phyloP scores from a whole-genome alignment of 1,140 invertebrate genomes.

The Proctacanthus coquilletti region DNA sequence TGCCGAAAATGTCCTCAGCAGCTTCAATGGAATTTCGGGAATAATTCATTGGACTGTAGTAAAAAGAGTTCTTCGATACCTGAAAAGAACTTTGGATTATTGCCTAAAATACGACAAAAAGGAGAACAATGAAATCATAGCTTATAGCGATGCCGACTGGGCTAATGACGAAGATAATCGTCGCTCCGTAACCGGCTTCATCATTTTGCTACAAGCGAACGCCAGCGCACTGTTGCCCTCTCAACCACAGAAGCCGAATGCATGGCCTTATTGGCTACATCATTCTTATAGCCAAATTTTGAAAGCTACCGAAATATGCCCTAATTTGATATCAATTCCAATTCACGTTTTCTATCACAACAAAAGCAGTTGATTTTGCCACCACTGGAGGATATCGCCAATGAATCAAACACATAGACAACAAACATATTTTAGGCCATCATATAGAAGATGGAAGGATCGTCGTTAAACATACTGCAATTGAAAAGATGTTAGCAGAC shows the following conservation, averaged over 20 bases:
- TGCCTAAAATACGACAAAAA: constrained; percentile 6
- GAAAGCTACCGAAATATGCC: too few species aligned
- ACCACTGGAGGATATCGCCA: too few species aligned
- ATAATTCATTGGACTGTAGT: constrained; percentile 12
- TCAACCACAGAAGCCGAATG: constrained; percentile 28
- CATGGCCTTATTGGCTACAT: too few species aligned
- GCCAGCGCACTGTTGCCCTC: constrained; percentile 24
- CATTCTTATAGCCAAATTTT: too few species aligned
- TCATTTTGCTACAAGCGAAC: constrained; percentile 12
- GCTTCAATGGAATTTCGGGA: constrained; percentile 11
- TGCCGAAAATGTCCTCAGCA: constrained; percentile 16
- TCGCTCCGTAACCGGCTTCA: constrained; percentile 17
- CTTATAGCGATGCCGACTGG: constrained; percentile 23
- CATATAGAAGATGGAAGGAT: too few species aligned
- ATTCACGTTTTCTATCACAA: too few species aligned
- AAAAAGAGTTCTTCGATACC: constrained; percentile 18
- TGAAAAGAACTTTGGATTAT: constrained; percentile 13
- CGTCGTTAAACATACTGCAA: too few species aligned
- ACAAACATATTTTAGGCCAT: too few species aligned
- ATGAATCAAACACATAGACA: too few species aligned
- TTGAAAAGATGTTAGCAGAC: too few species aligned
- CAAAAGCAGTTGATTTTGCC: too few species aligned
- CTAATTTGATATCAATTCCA: too few species aligned
- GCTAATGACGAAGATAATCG: constrained; percentile 16
- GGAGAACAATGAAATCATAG: neutral